Evolutionary conservation across 2,888 invertebrate species (phyloP).

Genomic region (Leucoptera coffeella): DNA sequence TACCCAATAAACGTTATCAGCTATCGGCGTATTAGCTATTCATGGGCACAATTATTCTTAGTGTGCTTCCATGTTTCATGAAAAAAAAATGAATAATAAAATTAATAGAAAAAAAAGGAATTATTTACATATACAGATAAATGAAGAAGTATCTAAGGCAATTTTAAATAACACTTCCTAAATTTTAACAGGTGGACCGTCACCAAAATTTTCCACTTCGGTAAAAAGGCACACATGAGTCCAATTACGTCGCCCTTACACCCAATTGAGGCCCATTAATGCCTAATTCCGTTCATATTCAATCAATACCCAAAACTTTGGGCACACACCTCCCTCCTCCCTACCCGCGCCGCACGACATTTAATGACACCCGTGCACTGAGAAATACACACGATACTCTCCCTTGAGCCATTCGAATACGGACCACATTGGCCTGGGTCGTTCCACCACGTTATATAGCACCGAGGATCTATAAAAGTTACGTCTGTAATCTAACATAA

Average conservation of each 20-base stretch:
- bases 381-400: slow-evolving; percentile 21
- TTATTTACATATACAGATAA: too few species aligned
- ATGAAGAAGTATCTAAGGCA: too few species aligned
- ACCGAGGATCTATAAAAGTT: slow-evolving; percentile 56
- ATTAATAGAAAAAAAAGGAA: too few species aligned
- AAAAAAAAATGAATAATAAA: too few species aligned
- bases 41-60: too few species aligned
- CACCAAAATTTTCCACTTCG: too few species aligned
- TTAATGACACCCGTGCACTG: slow-evolving; percentile 53
- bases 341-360: slow-evolving; percentile 49
- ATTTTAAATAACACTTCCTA: too few species aligned
- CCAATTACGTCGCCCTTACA: slow-evolving; percentile 25
- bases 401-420: slow-evolving; percentile 24
- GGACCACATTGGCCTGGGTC: slow-evolving; percentile 31
- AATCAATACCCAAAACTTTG: slow-evolving; percentile 55
- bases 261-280: slow-evolving; percentile 50
- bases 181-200: too few species aligned
- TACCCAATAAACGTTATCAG: too few species aligned
- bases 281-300: slow-evolving; percentile 51
- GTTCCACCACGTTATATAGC: slow-evolving; percentile 52
- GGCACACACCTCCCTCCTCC: slow-evolving; percentile 46
- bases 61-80: too few species aligned
- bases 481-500: slow-evolving; percentile 56
- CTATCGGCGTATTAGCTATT: too few species aligned
- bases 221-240: slow-evolving; percentile 5